Evolutionary conservation across 1,140 invertebrate species (phyloP), one percentile per base, ranked within the genome.

Genomic region (Sitobion miscanthi): DNA sequence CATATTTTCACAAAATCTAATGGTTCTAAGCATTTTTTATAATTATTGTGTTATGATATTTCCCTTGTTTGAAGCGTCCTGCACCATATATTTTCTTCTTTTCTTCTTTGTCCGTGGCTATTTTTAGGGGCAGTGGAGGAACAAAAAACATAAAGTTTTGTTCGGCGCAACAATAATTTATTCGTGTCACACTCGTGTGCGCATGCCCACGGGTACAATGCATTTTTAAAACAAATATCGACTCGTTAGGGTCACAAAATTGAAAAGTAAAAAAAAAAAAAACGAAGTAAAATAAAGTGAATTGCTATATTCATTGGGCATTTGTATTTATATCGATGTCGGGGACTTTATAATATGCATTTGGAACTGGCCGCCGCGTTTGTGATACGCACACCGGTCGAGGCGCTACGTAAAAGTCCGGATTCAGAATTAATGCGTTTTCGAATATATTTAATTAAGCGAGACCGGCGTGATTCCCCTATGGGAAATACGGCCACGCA

Each of bases 391-490:
- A 47, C 47, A 69, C 35, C 30, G 21, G 7, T 4, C 35, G 89
- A 69, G 52, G 54, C 35, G 89, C 89, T 90, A 49, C 25, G 69
- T 23, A 82, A 83, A 91, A 82, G 45, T 82, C 90, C 47, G 45
- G 30, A 91, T 83, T 38, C 90, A 9, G 62, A 91, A 91, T 91
- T 91, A 91, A 91, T 83, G 90, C 69, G 52, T 82, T 47, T 91
- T 82, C 69, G 69, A 83, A 82, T 91, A 82, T 83, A 91, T 91
- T 91, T 91, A 91, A 91, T 91, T 91, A 91, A 91, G 90, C 90
- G 69, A 83, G 69, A 82, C 90, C 42, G 42, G 54, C 90, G 42
- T 83, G 90, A 91, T 91, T 91, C 69, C 90, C 90, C 45, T 35
- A 17, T 49, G 90, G 90, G 69, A 91, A 47, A 83, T 83, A 35